These are phyloP conservation scores for Drosophila pectinifera DNA, from an alignment of 1,140 invertebrate genomes.

Conservation along the genomic window DNA sequence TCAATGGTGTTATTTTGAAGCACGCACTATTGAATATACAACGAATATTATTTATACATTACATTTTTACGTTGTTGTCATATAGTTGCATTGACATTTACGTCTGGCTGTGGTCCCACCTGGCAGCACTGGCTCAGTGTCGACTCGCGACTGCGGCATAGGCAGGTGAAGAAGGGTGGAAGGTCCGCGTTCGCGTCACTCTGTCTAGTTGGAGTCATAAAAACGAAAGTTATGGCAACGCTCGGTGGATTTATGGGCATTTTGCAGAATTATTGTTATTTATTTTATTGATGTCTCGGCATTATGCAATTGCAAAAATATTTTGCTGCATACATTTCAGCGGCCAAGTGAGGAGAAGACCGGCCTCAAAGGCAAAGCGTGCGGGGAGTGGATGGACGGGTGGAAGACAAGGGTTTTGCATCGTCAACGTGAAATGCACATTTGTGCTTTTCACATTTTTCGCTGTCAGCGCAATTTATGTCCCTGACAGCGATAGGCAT, in stretches of 20 bases:
- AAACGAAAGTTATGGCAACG: conserved; percentile 82
- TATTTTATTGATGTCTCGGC: conserved; percentile 81
- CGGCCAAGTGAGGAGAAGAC: conserved; percentile 20
- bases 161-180: conserved; percentile 48
- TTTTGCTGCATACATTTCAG: conserved; percentile 76
- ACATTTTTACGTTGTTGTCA: neutral
- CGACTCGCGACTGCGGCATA: conserved; percentile 30
- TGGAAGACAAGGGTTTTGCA: conserved; percentile 27
- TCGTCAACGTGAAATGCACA: conserved; percentile 58
- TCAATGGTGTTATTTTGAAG: too few species aligned
- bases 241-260: conserved; percentile 72
- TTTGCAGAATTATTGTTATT: conserved; percentile 82
- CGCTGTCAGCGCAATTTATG: conserved; percentile 82
- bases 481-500: conserved; percentile 83
- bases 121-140: conserved; percentile 10
- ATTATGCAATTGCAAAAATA: conserved; percentile 75
- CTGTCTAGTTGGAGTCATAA: conserved; percentile 80
- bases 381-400: neutral
- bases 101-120: neutral
- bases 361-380: conserved; percentile 7
- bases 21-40: too few species aligned
- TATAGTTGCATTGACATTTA: neutral
- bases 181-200: conserved; percentile 43
- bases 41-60: too few species aligned
- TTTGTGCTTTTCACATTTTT: conserved; percentile 64